Evolutionary conservation across 1,140 invertebrate species (phyloP).

Genomic region (Cotesia chilonis): DNA sequence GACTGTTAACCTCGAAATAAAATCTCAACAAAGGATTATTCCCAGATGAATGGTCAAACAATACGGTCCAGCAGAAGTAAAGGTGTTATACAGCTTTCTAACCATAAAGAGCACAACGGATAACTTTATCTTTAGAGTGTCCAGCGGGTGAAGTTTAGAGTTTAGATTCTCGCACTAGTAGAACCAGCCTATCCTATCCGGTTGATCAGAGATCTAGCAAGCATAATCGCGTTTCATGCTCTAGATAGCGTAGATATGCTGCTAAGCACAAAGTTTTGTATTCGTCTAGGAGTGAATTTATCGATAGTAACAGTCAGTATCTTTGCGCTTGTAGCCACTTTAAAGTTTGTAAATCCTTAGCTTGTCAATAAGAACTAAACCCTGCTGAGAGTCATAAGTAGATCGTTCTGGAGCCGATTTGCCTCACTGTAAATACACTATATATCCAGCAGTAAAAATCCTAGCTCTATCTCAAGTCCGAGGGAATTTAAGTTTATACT

Average conservation of each 20-base stretch:
- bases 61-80: not conserved
- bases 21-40: constrained; percentile 2
- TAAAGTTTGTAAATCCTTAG: constrained; percentile 4
- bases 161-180: no score
- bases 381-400: not conserved
- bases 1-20: constrained; percentile 1
- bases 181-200: constrained; percentile 14
- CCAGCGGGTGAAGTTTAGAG: no score
- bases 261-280: not conserved
- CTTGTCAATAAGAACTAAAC: not conserved
- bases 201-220: constrained; percentile 8
- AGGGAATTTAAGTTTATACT: no score
- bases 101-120: constrained; percentile 20
- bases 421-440: not conserved
- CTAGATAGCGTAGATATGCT: constrained; percentile 3
- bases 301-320: not conserved
- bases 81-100: constrained; percentile 5
- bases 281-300: not conserved
- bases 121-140: not conserved
- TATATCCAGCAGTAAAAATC: not conserved
- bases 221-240: constrained; percentile 21
- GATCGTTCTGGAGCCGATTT: not conserved
- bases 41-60: not conserved
- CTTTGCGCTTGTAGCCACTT: not conserved
- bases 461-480: no score